phyloP scores from a whole-genome alignment of 2,797 vertebrate species.

The Gambelia wislizenii region DNA sequence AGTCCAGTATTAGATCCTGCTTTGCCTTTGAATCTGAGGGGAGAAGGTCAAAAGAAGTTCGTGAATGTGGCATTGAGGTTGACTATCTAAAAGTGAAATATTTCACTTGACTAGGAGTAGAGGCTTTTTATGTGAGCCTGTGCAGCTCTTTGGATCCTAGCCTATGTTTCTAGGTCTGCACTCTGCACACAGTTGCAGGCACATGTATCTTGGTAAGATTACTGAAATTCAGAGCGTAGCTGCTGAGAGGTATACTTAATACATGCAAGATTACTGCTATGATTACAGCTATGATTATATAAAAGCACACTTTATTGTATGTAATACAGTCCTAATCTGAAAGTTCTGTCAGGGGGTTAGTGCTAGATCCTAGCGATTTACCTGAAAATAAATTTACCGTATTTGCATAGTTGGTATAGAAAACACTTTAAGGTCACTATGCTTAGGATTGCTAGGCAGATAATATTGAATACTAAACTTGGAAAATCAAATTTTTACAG shows the following conservation, averaged over 20 bases:
- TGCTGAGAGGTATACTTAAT: not conserved
- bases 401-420: not conserved
- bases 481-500: not conserved
- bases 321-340: not conserved
- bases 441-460: rapidly evolving
- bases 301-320: not conserved
- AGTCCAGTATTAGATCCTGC: not conserved
- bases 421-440: not conserved
- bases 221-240: too few relatives aligned
- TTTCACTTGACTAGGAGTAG: not conserved
- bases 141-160: not conserved
- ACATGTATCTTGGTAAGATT: not conserved
- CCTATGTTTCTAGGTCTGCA: not conserved
- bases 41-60: not conserved
- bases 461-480: not conserved
- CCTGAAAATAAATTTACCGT: not conserved
- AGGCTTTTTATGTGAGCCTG: not conserved
- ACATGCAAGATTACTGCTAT: not conserved
- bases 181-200: not conserved
- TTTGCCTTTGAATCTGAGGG: not conserved
- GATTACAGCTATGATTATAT: not conserved
- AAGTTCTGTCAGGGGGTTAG: not conserved
- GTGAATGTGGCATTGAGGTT: not conserved
- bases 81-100: not conserved
- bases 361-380: not conserved